Evolutionary conservation across 2,888 invertebrate species (phyloP).

Genomic region (Synergus laeviventris): DNA sequence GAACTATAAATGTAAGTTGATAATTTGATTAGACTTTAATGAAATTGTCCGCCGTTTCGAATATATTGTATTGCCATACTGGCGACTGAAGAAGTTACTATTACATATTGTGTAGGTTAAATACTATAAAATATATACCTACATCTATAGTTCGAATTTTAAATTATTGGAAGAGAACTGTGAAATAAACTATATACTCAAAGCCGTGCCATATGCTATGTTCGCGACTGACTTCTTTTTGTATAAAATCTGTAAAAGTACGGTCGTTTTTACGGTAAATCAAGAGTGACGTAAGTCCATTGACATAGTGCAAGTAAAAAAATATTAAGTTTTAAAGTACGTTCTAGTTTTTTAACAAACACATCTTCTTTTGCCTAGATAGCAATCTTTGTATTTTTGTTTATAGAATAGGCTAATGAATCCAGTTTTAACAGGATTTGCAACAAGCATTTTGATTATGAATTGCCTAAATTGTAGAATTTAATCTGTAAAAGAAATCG

Average conservation of each 20-base stretch:
- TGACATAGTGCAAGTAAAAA: slow-evolving; percentile 36
- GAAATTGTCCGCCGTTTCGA: not conserved
- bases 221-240: slow-evolving; percentile 34
- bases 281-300: slow-evolving; percentile 32
- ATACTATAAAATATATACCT: slow-evolving; percentile 1
- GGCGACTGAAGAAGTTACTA: not conserved
- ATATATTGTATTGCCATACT: not conserved
- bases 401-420: slow-evolving; percentile 18
- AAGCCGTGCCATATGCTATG: slow-evolving; percentile 39
- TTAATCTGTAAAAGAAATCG: not conserved
- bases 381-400: slow-evolving; percentile 24
- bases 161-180: slow-evolving; percentile 12
- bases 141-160: slow-evolving; percentile 34
- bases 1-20: slow-evolving; percentile 21
- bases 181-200: slow-evolving; percentile 31
- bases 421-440: slow-evolving; percentile 9
- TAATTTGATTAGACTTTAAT: not conserved
- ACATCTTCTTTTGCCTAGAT: slow-evolving; percentile 30
- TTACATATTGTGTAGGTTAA: not conserved
- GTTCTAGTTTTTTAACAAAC: slow-evolving; percentile 37
- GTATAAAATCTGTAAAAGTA: slow-evolving; percentile 21
- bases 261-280: slow-evolving; percentile 8
- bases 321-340: slow-evolving; percentile 40
- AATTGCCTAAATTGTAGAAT: not conserved
- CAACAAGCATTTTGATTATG: slow-evolving; percentile 1